Evolutionary conservation across 30 jellyfish, hydroid and myxozoan species (phyloP).

Genomic region (Rhopilema esculentum): DNA sequence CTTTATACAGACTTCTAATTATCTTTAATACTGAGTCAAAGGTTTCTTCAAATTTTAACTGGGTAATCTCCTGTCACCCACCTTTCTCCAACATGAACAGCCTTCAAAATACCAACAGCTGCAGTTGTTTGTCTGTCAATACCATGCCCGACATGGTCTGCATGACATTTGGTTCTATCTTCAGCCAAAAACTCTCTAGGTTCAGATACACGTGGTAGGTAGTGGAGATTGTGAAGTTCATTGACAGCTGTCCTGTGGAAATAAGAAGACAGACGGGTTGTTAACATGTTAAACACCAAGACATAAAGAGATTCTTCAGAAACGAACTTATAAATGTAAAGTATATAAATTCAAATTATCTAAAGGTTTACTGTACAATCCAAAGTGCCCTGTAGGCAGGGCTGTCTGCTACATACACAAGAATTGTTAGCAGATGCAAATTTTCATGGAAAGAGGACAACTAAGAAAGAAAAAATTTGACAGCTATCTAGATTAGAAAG

Average conservation of each 20-base stretch:
- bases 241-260: slow-evolving; percentile 84
- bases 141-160: slow-evolving; percentile 99
- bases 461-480: too few species aligned
- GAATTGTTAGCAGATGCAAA: too few species aligned
- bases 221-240: slow-evolving; percentile 88
- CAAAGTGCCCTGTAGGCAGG: too few species aligned
- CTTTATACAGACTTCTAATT: too few species aligned
- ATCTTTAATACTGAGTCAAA: too few species aligned
- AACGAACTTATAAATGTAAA: background rate
- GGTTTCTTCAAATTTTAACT: background rate
- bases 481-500: too few species aligned
- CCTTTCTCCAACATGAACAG: slow-evolving; percentile 88
- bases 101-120: slow-evolving; percentile 96
- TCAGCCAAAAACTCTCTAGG: slow-evolving; percentile 96
- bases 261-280: background rate
- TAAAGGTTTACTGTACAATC: too few species aligned
- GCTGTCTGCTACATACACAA: too few species aligned
- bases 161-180: slow-evolving; percentile 96
- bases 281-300: background rate
- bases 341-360: too few species aligned
- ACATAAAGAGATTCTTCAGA: background rate
- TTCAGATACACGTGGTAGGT: slow-evolving; percentile 94
- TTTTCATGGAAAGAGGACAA: too few species aligned
- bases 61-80: background rate
- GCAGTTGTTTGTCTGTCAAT: slow-evolving; percentile 97